Evolutionary conservation across 2,113 vertebrate genomes (phyloP), one percentile per base, ranked within the genome.

Genomic region (Pelmatolapia mariae): DNA sequence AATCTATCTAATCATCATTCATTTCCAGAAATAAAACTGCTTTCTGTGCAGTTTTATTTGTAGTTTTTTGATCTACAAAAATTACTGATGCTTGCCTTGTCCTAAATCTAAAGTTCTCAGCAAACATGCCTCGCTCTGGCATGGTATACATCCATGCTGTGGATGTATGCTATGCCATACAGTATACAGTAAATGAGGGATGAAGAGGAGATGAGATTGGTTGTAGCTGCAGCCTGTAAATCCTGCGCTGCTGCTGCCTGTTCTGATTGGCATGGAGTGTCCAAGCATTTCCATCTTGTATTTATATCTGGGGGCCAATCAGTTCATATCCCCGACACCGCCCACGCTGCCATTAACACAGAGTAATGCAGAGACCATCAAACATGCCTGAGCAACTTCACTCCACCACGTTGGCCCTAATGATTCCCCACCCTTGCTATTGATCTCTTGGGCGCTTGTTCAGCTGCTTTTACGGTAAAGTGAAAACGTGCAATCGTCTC

Each of bases 271-370:
- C 76, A 26, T 71, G 59, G 82, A 47, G 81, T 86, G 81, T 87
- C 59, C 63, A 86, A 40, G 15, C 13, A 5, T 83, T 84, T 87
- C 86, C 82, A 85, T 33, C 57, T 88, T 79, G 83, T 91, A 94
- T 94, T 94, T 93, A 90, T 92, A 90, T 84, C 83, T 86, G 56
- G 61, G 26, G 83, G 19, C 81, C 82, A 68, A 95, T 95, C 93
- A 91, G 95, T 95, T 90, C 79, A 85, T 36, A 71, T 91, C 90
- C 73, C 76, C 1, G 5, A 86, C 81, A 84, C 88, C 89, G 33
- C 82, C 89, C 66, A 83, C 82, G 22, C 86, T 86, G 84, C 84
- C 94, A 93, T 95, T 83, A 91, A 91, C 88, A 88, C 88, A 86
- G 85, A 91, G 90, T 94, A 38, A 38, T 93, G 92, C 89, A 80